A percentile compares a stretch with the other conserved stretches of the same genome.
phyloP scores from a whole-genome alignment of 1,140 invertebrate genomes.

The Drosophila sucinea region DNA sequence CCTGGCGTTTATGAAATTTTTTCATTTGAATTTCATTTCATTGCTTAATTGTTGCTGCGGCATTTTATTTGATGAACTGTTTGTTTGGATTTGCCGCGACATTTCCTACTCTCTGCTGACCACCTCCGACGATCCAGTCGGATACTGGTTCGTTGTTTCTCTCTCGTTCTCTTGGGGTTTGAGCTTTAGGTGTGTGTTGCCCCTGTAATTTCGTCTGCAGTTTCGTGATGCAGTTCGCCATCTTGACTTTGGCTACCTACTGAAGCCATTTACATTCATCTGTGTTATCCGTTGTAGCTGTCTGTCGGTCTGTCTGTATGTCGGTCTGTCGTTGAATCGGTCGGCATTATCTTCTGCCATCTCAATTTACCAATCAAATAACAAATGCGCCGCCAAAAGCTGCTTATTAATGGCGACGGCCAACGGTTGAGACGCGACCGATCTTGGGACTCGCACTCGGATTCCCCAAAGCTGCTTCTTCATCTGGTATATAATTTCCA shows the following conservation, averaged over 20 bases:
- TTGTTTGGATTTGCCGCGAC: slow-evolving; percentile 81
- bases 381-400: slow-evolving; percentile 75
- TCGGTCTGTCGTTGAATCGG: background rate
- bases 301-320: background rate
- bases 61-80: slow-evolving; percentile 72
- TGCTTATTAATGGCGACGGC: slow-evolving; percentile 76
- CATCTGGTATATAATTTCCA: slow-evolving; percentile 64
- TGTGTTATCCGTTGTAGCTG: slow-evolving; percentile 22
- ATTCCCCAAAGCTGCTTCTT: slow-evolving; percentile 25
- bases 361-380: slow-evolving; percentile 82
- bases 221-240: slow-evolving; percentile 62
- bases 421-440: slow-evolving; percentile 54
- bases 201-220: slow-evolving; percentile 53
- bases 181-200: slow-evolving; percentile 40
- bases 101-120: slow-evolving; percentile 46
- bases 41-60: slow-evolving; percentile 75
- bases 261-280: slow-evolving; percentile 73
- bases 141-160: background rate
- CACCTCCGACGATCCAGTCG: background rate
- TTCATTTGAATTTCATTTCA: slow-evolving; percentile 77
- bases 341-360: slow-evolving; percentile 62
- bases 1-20: slow-evolving; percentile 60
- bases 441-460: slow-evolving; percentile 16
- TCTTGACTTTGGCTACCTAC: slow-evolving; percentile 69
- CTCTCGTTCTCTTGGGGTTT: slow-evolving; percentile 20